Percentiles rank a stretch among this genome's conserved stretches.
phyloP scores from a whole-genome alignment of 1,140 invertebrate genomes.

The Procambarus clarkii region DNA sequence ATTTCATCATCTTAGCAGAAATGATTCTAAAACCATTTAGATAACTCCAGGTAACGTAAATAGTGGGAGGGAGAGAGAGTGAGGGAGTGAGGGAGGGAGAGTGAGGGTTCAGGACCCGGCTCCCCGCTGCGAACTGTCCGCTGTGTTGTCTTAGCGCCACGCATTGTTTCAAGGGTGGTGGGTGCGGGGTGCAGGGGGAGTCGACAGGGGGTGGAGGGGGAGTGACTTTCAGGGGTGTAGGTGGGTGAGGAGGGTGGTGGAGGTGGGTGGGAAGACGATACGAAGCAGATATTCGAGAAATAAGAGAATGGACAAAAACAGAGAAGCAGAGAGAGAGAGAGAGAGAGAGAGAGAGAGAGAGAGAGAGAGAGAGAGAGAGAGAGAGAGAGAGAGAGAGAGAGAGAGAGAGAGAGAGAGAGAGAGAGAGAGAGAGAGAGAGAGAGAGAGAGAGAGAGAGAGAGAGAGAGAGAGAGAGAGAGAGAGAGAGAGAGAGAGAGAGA shows the following conservation, averaged over 20 bases:
- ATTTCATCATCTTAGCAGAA: neutral
- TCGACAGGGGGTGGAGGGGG: neutral
- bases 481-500: neutral
- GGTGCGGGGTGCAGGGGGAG: neutral
- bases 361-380: neutral
- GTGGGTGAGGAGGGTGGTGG: too few species aligned
- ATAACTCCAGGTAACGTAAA: neutral
- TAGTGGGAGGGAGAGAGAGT: neutral
- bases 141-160: conserved; percentile 52
- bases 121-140: conserved; percentile 30
- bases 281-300: neutral
- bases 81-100: neutral
- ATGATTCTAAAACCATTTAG: too few species aligned
- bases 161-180: conserved; percentile 5
- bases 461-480: neutral
- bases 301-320: neutral
- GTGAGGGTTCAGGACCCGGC: neutral
- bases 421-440: neutral
- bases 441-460: neutral
- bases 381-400: neutral
- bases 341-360: neutral
- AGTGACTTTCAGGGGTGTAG: too few species aligned
- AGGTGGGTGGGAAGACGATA: neutral
- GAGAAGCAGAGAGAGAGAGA: neutral
- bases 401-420: neutral